Evolutionary conservation across 1,140 invertebrate species (phyloP), one percentile per base, ranked within the genome.

Genomic region (Stegodyphus dumicola): DNA sequence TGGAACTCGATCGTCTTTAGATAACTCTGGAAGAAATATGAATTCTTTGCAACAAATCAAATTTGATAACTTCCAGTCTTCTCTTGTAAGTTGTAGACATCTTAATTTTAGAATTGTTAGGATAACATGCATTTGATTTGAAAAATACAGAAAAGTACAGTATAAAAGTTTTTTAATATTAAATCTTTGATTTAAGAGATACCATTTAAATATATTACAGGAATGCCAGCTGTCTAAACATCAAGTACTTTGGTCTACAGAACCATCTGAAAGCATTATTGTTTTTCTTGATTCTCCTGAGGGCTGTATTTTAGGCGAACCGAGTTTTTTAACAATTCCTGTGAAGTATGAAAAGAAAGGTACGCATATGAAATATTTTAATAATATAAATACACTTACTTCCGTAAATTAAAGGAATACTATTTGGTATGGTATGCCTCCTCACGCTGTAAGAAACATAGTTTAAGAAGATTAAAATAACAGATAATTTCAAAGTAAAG

Each of bases 11-110:
- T 49, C 56, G 6, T 76, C 48, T 17, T 49, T 13, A 53, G 7
- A 15, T 48, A 17, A 2, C 9, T 9, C 49, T 6, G 65, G 51
- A 85, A n/a, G 65, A 65, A 18, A 78, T 33, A 17, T 78, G 18
- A 56, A 56, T 71, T 65, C 60, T 7, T 70, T 60, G 7, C 54
- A 78, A 9, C 52, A 77, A 52, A 77, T 78, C 7, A 66, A 13
- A 52, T 86, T 86, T 73, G 6, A 66, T 15, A n/a, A 75, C 7
- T 65, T 64, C 65, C 64, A 73, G 17, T 78, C 53, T 6, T 10
- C 17, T n/a, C 9, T 18, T 11, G 84, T 86, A 78, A 86, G 84
- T 78, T 6, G 52, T 64, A n/a, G 10, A 33, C 33, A 33, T 33
- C 33, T 33, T 33, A 33, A 33, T 33, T 33, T 33, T 33, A 33